A percentile compares a stretch with the other conserved stretches of the same genome.
phyloP scores from a whole-genome alignment of 1,140 invertebrate genomes.

The Holcopasites calliopsidis region DNA sequence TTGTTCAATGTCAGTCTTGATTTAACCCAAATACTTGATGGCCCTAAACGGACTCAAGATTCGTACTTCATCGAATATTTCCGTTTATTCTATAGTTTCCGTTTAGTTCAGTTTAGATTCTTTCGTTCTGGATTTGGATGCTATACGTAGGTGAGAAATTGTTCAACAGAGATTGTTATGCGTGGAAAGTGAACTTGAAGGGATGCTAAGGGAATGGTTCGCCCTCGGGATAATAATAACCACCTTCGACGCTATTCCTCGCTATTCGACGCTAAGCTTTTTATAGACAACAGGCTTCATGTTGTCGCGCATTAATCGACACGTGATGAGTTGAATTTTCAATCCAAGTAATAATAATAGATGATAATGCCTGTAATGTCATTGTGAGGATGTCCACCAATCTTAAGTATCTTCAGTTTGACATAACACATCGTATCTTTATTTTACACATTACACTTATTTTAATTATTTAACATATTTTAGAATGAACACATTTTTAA shows the following conservation, averaged over 20 bases:
- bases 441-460: no score
- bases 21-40: constrained; percentile 18
- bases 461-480: no score
- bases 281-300: not conserved
- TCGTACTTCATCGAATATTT: not conserved
- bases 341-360: no score
- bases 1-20: constrained; percentile 19
- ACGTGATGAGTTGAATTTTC: no score
- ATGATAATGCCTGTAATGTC: no score
- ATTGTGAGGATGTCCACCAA: no score
- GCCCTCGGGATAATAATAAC: constrained; percentile 1
- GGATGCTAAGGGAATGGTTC: not conserved
- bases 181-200: not conserved
- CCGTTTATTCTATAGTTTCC: not conserved
- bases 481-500: no score
- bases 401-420: no score
- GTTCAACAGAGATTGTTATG: not conserved
- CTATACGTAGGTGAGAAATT: no score
- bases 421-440: no score
- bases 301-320: no score
- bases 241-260: not conserved
- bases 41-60: not conserved
- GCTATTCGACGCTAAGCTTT: no score
- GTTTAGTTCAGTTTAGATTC: not conserved
- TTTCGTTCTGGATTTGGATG: not conserved